These are phyloP conservation scores for Pelecanus crispus DNA, from an alignment of 2,113 vertebrate genomes.

Conservation along the genomic window DNA sequence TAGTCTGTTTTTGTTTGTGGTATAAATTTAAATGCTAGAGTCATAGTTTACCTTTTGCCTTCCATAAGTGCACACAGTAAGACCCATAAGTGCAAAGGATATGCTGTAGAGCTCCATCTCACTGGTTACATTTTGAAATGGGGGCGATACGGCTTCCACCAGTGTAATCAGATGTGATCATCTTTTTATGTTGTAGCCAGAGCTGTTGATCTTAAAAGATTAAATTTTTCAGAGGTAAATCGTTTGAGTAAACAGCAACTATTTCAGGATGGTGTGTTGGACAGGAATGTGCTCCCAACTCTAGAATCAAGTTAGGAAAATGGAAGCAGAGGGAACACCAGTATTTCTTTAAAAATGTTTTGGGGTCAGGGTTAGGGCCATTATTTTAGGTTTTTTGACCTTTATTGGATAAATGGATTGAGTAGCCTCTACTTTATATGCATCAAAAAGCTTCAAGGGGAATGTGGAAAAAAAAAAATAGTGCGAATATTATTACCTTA, in stretches of 20 bases:
- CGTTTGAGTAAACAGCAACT: background rate
- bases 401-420: background rate
- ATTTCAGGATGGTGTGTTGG: background rate
- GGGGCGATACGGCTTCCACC: background rate
- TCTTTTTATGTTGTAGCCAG: background rate
- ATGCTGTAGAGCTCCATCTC: background rate
- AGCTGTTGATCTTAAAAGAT: background rate
- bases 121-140: background rate
- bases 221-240: background rate
- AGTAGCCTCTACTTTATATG: background rate
- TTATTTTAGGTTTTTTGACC: background rate
- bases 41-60: background rate
- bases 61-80: background rate
- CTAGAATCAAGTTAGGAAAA: background rate
- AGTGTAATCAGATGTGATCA: background rate
- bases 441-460: background rate
- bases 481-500: background rate
- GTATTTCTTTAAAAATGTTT: background rate
- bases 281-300: background rate
- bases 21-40: background rate
- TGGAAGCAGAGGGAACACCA: background rate
- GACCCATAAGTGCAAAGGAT: background rate
- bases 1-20: background rate
- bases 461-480: background rate
- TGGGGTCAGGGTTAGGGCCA: background rate